These are phyloP conservation scores for Crotophaga sulcirostris DNA, from an alignment of 2,113 vertebrate genomes.

Conservation along the genomic window DNA sequence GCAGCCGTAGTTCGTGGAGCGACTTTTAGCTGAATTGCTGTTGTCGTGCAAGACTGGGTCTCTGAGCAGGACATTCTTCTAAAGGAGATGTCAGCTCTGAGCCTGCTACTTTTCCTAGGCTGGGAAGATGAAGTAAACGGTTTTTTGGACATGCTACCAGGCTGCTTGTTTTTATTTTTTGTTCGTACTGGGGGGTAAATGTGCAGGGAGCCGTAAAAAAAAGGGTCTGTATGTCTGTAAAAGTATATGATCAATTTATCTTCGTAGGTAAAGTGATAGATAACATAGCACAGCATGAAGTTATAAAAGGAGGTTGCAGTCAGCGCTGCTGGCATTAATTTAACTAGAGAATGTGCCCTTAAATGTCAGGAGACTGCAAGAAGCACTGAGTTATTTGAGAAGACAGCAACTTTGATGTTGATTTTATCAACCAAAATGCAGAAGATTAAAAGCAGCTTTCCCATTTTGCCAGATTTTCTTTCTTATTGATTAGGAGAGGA, in stretches of 20 bases:
- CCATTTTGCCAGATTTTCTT: background rate
- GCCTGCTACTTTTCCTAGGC: background rate
- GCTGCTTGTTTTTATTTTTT: background rate
- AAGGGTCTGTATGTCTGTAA: background rate
- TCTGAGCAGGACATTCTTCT: background rate
- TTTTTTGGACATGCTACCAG: background rate
- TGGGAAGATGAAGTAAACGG: background rate
- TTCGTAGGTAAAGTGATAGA: constrained; percentile 39
- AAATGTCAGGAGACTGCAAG: constrained; percentile 59
- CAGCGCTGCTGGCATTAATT: constrained; percentile 58
- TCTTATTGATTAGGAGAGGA: background rate
- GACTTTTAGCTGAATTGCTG: background rate
- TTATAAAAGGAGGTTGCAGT: constrained; percentile 62
- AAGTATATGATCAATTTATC: constrained; percentile 52
- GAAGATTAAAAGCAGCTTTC: constrained; percentile 6
- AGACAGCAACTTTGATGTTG: constrained; percentile 55
- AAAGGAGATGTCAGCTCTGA: background rate
- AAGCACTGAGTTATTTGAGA: constrained; percentile 51
- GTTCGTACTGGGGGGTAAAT: background rate
- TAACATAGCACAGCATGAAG: constrained; percentile 24
- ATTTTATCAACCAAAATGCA: constrained; percentile 36
- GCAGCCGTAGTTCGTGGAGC: background rate
- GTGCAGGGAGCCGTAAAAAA: background rate
- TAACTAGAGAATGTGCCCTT: constrained; percentile 54
- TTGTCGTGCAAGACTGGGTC: background rate